phyloP scores from a whole-genome alignment of 2,797 vertebrate genomes.

The Eospalax fontanierii region DNA sequence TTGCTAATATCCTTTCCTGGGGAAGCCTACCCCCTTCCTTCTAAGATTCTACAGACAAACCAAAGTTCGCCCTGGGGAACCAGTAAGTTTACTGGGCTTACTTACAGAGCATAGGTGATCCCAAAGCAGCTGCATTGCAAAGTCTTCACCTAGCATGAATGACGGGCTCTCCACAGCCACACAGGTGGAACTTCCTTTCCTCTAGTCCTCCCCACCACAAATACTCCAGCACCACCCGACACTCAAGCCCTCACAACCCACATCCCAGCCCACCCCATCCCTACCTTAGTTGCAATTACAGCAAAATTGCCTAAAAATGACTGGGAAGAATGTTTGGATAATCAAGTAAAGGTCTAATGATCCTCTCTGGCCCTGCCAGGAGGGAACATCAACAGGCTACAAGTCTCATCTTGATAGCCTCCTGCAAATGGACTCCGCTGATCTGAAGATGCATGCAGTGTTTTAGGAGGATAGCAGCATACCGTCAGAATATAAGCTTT shows the following conservation, averaged over 20 bases:
- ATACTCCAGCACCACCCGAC: background rate
- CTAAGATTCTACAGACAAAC: background rate
- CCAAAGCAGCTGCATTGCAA: background rate
- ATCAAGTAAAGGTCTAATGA: background rate
- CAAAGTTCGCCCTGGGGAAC: background rate
- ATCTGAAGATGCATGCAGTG: background rate
- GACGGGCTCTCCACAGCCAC: background rate
- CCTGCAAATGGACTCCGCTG: background rate
- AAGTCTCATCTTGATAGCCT: background rate
- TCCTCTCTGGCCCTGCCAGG: background rate
- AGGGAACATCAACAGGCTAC: background rate
- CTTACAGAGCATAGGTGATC: background rate
- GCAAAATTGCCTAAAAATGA: background rate
- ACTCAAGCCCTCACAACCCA: no score
- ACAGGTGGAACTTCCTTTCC: background rate
- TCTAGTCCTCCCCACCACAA: background rate
- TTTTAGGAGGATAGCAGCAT: background rate
- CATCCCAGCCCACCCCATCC: no score
- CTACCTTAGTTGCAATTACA: background rate
- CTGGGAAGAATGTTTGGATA: background rate
- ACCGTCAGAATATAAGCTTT: background rate
- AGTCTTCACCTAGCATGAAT: no score
- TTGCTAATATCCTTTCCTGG: background rate
- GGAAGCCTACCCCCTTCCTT: background rate
- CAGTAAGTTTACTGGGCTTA: background rate